phyloP scores from a whole-genome alignment of 2,888 invertebrate genomes.

The Cephus spinipes region DNA sequence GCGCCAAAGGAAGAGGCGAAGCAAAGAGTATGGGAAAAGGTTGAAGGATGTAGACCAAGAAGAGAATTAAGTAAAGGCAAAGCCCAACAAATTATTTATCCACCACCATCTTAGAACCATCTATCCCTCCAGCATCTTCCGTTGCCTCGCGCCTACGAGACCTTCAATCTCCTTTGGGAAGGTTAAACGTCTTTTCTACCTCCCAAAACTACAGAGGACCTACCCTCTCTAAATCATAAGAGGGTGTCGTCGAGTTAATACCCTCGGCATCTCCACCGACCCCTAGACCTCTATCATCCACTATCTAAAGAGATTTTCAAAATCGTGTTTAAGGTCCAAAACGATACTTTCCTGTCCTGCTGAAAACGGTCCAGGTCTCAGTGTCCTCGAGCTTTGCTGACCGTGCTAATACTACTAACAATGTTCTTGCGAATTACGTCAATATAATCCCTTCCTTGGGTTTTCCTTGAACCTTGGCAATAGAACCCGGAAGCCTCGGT shows the following conservation, averaged over 20 bases:
- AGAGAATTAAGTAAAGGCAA: neutral
- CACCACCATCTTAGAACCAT: neutral
- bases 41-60: neutral
- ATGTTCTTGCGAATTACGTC: slow-evolving; percentile 4
- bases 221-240: neutral
- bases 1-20: neutral
- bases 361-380: neutral
- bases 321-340: neutral
- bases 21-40: neutral
- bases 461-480: slow-evolving; percentile 25
- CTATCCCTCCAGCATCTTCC: neutral
- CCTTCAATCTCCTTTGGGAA: neutral
- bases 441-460: slow-evolving; percentile 40
- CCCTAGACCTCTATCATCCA: neutral
- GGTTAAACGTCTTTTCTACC: neutral
- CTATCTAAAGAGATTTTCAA: neutral
- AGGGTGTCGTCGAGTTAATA: neutral
- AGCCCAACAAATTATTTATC: neutral
- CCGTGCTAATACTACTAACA: slow-evolving; percentile 32
- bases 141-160: neutral
- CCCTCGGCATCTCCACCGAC: neutral
- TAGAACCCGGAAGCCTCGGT: neutral
- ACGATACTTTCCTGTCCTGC: neutral
- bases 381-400: slow-evolving; percentile 33
- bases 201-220: neutral